These are phyloP conservation scores for Pardosa pseudoannulata DNA, from an alignment of 2,888 invertebrate genomes.

Conservation along the genomic window DNA sequence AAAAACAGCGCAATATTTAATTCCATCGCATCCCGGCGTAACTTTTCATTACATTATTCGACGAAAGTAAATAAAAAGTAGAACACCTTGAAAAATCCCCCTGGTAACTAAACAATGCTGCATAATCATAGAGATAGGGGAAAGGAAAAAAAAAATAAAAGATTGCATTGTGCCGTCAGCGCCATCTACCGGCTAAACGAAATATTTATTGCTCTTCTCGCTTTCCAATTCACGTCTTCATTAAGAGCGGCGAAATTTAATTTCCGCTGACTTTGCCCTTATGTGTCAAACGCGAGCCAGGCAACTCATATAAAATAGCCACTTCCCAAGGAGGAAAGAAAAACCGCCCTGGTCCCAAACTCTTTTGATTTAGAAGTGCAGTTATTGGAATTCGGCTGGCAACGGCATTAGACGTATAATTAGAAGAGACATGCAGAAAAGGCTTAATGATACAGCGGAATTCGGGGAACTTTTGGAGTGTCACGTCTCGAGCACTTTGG, in stretches of 20 bases:
- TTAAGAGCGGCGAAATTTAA: neutral
- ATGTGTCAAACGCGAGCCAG: neutral
- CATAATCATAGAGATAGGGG: neutral
- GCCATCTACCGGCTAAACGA: neutral
- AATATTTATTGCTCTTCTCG: neutral
- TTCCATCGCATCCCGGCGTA: neutral
- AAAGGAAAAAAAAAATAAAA: too few species aligned
- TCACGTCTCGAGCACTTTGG: too few species aligned
- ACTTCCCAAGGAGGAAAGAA: neutral
- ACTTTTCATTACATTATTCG: neutral
- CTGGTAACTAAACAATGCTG: neutral
- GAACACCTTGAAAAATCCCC: neutral
- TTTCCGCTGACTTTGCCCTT: neutral
- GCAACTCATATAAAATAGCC: neutral
- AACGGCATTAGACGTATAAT: neutral
- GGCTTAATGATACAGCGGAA: too few species aligned
- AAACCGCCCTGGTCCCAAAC: neutral
- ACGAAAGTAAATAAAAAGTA: neutral
- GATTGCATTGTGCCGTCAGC: neutral
- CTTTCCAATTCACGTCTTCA: neutral
- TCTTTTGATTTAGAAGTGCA: neutral
- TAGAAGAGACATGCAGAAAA: neutral
- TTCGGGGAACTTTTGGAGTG: too few species aligned
- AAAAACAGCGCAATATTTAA: neutral
- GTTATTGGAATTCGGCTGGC: neutral